Conservation (phyloP, 2,888 invertebrate genomes). For the Stegana nigrithorax region DNA sequence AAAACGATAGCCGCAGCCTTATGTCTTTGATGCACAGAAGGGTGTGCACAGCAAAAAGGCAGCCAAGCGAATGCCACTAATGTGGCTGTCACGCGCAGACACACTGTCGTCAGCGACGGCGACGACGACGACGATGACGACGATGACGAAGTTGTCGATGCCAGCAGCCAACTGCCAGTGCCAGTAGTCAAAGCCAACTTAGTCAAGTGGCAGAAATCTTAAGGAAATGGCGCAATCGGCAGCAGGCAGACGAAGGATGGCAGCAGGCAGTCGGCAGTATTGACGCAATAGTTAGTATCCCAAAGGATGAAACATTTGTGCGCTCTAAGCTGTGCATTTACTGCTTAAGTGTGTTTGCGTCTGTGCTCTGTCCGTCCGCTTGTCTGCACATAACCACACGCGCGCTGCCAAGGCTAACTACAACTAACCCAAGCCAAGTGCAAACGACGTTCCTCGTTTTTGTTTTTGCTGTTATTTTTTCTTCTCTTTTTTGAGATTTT, state of each 20-base stretch:
- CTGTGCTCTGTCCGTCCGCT: not conserved
- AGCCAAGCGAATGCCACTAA: not conserved
- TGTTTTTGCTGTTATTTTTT: no score
- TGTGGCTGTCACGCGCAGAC: slow-evolving; percentile 4
- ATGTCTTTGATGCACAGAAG: no score
- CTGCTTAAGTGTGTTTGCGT: not conserved
- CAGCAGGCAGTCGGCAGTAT: not conserved
- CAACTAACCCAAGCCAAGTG: not conserved
- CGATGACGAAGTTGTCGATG: no score
- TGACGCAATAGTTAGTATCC: not conserved
- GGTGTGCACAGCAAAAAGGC: no score
- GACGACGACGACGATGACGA: no score
- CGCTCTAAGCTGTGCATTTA: not conserved
- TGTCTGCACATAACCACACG: no score
- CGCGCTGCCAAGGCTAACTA: not conserved
- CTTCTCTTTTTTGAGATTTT: no score
- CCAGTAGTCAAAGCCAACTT: no score
- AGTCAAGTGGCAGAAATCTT: no score
- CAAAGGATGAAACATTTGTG: not conserved
- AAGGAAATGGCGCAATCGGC: no score
- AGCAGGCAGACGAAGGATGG: not conserved
- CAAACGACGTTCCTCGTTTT: no score
- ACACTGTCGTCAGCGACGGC: not conserved
- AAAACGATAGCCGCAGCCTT: no score
- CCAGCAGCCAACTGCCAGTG: not conserved